Percentiles rank a stretch among this genome's conserved stretches.
Conservation (phyloP, 2,797 vertebrate species). For the Thripadectes ignobilis region DNA sequence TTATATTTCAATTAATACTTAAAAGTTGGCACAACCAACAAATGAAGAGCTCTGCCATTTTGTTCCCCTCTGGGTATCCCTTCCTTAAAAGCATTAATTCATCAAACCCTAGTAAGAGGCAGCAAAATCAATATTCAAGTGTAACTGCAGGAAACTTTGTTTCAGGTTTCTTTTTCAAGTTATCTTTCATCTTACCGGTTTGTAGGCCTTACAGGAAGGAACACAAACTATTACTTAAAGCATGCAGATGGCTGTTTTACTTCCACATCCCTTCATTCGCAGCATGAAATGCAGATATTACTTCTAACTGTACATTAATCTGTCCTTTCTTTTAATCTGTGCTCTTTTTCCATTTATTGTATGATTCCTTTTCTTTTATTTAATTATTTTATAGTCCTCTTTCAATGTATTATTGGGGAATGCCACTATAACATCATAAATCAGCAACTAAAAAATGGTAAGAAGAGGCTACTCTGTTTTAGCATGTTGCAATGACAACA, state of each 20-base stretch:
- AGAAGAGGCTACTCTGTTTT: not conserved
- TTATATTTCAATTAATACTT: conserved; percentile 12
- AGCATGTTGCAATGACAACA: not conserved
- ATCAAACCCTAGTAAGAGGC: not conserved
- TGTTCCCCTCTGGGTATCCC: not conserved
- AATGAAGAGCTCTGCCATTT: not conserved
- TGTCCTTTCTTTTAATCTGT: not conserved
- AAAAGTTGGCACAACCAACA: conserved; percentile 8
- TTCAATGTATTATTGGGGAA: not conserved
- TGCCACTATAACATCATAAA: not conserved
- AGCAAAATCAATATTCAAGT: not conserved
- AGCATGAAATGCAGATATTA: not conserved
- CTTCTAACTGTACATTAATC: not conserved
- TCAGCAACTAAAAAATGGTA: not conserved
- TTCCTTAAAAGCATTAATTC: conserved; percentile 8
- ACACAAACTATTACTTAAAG: not conserved
- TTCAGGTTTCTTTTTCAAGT: conserved; percentile 19
- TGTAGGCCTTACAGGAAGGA: not conserved
- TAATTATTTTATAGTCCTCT: not conserved
- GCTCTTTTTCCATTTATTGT: not conserved
- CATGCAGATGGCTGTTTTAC: not conserved
- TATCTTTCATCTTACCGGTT: not conserved
- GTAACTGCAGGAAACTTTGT: not conserved
- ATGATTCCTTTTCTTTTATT: not conserved
- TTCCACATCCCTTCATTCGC: not conserved